Evolutionary conservation across 1,140 invertebrate genomes (phyloP), one percentile per base, ranked within the genome.

Genomic region (Nymphalis io): DNA sequence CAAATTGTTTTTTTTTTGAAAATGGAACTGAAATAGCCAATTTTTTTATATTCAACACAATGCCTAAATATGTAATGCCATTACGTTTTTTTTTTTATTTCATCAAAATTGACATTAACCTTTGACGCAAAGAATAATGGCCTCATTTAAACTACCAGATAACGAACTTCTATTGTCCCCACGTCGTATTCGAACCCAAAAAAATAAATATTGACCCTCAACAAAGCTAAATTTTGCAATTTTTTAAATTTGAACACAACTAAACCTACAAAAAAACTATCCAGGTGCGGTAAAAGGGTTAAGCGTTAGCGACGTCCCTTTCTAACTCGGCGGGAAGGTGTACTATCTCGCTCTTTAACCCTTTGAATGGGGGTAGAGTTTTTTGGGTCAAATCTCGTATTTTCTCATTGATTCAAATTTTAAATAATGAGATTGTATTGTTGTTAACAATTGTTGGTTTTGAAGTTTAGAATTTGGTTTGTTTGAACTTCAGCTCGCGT

Each of bases 211-310:
- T 90, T 90, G 87, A 87, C 80, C 81, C 81, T 40, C 68, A 83
- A 83, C 75, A 86, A 85, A 79, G 79, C 68, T 65, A 85, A 85
- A 86, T 87, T 88, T 87, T 87, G 87, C 88, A 88, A 82, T 87
- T 89, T 90, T 88, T 88, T 76, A 85, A 90, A 82, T 80, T 87
- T 81, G 38, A 73, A 83, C 82, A 80, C 78, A 87, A 79, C 84
- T 78, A 75, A 68, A 57, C 53, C 11, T 23, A 10, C 80, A 73
- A 84, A 87, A 89, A 88, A 85, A 67, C 73, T 58, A 76, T 84
- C 88, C 88, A 90, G 88, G 87, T 90, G 88, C 83, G 74, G 80
- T 74, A 44, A 86, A 90, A 89, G 88, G 88, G 87, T 90, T 89
- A 75, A 76, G 18, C 11, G 60, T 16, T 38, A 68, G 44, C 2